Conservation (phyloP, 2,888 invertebrate species). For the Azorinus chamasolen region DNA sequence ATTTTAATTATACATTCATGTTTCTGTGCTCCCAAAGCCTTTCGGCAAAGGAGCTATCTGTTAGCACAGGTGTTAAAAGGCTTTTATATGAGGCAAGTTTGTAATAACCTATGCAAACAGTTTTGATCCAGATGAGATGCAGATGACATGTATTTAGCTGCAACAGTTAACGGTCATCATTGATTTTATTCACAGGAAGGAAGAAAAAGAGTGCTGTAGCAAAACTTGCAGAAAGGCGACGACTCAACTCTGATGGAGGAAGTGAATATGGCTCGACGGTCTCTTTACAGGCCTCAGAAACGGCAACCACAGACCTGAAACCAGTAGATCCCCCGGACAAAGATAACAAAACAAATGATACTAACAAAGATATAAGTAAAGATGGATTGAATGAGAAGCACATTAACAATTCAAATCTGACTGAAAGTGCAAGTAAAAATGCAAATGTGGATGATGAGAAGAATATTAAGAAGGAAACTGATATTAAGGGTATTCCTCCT, state of each 20-base stretch:
- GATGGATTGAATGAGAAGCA: background rate
- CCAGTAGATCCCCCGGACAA: conserved; percentile 13
- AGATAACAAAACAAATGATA: conserved; percentile 2
- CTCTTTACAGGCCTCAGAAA: conserved; percentile 59
- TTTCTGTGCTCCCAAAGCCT: too few species aligned
- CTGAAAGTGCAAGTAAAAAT: conserved; percentile 7
- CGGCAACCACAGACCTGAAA: conserved; percentile 10
- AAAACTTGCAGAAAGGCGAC: conserved; percentile 76
- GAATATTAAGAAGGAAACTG: too few species aligned
- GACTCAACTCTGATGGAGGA: conserved; percentile 68
- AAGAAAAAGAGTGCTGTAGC: conserved; percentile 79
- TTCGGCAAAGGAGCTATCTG: too few species aligned
- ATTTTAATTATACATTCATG: too few species aligned
- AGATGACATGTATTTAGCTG: too few species aligned
- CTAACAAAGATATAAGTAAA: conserved; percentile 10
- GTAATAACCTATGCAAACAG: too few species aligned
- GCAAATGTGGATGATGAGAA: background rate
- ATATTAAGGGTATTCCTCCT: conserved; percentile 15
- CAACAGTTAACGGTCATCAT: too few species aligned
- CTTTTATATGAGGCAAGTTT: too few species aligned
- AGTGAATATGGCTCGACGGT: conserved; percentile 75
- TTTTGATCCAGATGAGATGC: too few species aligned
- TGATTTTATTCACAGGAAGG: conserved; percentile 38
- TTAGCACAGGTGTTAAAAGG: too few species aligned
- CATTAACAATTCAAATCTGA: background rate